Percentiles rank a stretch among this genome's conserved stretches.
phyloP scores from a whole-genome alignment of 30 jellyfish, hydroid and myxozoan species.

The Nemopilema nomurai region DNA sequence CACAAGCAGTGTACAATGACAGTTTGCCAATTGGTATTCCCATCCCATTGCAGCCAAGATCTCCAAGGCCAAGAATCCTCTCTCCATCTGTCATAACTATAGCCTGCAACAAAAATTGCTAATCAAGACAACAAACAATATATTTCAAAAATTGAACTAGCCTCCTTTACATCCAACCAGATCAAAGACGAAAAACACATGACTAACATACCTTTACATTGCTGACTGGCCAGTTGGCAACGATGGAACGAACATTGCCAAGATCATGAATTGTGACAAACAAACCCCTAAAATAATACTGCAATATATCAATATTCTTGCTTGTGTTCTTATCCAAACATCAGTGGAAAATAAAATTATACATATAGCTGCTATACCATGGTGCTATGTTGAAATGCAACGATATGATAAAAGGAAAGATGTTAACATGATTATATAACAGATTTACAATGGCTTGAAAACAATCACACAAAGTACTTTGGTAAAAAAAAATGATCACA shows the following conservation, averaged over 20 bases:
- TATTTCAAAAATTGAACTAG: no score
- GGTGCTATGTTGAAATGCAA: no score
- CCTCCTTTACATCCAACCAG: neutral
- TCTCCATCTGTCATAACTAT: conserved; percentile 98
- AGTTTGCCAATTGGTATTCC: conserved; percentile 97
- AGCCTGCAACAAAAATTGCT: conserved; percentile 56
- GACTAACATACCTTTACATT: conserved; percentile 72
- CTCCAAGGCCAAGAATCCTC: conserved; percentile 95
- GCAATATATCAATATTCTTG: no score
- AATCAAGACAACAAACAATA: no score
- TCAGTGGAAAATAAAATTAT: no score
- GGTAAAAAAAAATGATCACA: no score
- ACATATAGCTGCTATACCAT: no score
- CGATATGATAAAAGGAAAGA: no score
- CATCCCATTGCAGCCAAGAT: conserved; percentile 98
- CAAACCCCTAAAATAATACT: conserved; percentile 67
- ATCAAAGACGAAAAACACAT: neutral
- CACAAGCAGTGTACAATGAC: conserved; percentile 97
- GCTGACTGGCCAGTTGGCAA: conserved; percentile 93
- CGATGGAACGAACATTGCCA: conserved; percentile 82
- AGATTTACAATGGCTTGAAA: no score
- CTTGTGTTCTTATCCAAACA: no score
- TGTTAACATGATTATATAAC: no score
- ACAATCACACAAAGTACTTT: no score
- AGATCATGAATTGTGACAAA: conserved; percentile 89